Evolutionary conservation across 2,797 vertebrate species (phyloP).

Genomic region (Echiichthys vipera): DNA sequence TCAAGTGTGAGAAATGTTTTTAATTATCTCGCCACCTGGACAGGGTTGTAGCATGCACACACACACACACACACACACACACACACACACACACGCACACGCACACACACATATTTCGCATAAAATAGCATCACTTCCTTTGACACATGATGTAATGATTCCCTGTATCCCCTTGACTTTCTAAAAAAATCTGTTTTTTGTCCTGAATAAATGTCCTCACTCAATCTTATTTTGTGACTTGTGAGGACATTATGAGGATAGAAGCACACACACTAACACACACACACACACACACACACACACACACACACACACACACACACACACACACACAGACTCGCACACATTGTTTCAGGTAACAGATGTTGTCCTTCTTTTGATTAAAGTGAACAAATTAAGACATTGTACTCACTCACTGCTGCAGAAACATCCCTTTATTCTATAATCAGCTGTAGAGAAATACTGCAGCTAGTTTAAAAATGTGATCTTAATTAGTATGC

Average conservation of each 20-base stretch:
- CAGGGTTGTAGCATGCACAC: slow-evolving; percentile 32
- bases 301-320: slow-evolving; percentile 18
- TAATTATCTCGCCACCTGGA: slow-evolving; percentile 85
- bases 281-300: slow-evolving; percentile 2
- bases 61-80: slow-evolving; percentile 8
- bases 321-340: slow-evolving; percentile 1
- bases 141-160: slow-evolving; percentile 2
- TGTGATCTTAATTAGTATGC: slow-evolving; percentile 45
- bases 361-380: slow-evolving; percentile 70
- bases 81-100: slow-evolving; percentile 3
- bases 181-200: background rate
- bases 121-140: slow-evolving; percentile 10
- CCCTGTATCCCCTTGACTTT: slow-evolving; percentile 6
- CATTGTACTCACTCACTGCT: slow-evolving; percentile 47
- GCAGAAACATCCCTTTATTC: slow-evolving; percentile 41
- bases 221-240: slow-evolving; percentile 1
- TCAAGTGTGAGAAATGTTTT: slow-evolving; percentile 79
- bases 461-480: slow-evolving; percentile 32
- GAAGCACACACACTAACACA: background rate
- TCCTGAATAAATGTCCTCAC: background rate
- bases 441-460: slow-evolving; percentile 34
- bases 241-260: background rate
- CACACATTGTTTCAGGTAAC: slow-evolving; percentile 52
- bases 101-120: slow-evolving; percentile 12
- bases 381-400: slow-evolving; percentile 68